Conservation (phyloP, 2,888 invertebrate species). For the Callosobruchus maculatus region DNA sequence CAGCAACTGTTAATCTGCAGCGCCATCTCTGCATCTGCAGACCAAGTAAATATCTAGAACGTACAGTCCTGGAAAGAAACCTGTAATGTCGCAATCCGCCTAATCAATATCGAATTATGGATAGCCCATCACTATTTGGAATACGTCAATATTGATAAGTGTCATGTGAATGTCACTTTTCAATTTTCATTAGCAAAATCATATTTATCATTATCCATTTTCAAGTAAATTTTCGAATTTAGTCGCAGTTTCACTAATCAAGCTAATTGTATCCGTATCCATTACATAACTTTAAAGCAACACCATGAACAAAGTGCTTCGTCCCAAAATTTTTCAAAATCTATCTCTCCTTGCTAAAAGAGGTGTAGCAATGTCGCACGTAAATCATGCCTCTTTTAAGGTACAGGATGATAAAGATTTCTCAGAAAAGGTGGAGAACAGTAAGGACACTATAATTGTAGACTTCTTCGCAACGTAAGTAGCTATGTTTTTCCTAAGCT, state of each 20-base stretch:
- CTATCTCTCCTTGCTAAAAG: conserved; percentile 16
- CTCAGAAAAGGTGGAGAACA: conserved; percentile 82
- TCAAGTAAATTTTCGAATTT: neutral
- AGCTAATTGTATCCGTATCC: neutral
- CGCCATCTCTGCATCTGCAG: no score
- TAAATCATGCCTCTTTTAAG: conserved; percentile 59
- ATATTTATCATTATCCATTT: neutral
- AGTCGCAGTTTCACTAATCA: neutral
- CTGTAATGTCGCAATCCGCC: no score
- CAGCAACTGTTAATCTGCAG: no score
- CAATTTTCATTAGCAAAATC: no score
- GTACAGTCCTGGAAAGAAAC: no score
- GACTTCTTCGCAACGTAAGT: conserved; percentile 96
- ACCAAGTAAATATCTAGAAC: no score
- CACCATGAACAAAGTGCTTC: conserved; percentile 19
- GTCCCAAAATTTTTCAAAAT: conserved; percentile 6
- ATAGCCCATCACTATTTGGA: no score
- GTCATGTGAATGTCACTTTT: no score
- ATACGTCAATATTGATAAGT: no score
- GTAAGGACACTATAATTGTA: conserved; percentile 84
- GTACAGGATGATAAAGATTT: conserved; percentile 92
- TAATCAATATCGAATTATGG: no score
- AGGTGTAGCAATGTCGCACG: conserved; percentile 20
- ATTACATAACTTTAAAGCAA: neutral
- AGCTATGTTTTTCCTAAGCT: conserved; percentile 2